These are phyloP conservation scores for Trypoxylus dichotomus DNA, from an alignment of 1,140 invertebrate genomes.

Conservation along the genomic window DNA sequence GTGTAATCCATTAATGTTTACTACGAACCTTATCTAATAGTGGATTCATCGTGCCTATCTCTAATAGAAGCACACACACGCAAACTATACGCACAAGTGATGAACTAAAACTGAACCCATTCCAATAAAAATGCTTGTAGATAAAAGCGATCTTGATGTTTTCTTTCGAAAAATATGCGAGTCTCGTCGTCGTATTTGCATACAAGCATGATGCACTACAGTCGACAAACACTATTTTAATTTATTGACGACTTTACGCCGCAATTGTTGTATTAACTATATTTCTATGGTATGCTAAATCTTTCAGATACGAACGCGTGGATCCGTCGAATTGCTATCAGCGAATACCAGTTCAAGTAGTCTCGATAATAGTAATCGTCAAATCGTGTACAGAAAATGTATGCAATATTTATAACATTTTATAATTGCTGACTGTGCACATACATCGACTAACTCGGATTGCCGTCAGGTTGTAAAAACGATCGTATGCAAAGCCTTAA, in stretches of 20 bases:
- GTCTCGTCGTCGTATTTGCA: no score
- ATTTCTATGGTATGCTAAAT: no score
- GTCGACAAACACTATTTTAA: no score
- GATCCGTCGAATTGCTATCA: background rate
- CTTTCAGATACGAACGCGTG: no score
- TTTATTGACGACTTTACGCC: no score
- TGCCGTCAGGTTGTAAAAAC: no score
- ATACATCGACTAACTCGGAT: background rate
- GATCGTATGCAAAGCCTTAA: no score
- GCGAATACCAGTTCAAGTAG: background rate
- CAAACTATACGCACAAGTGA: background rate
- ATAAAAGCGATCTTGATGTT: background rate
- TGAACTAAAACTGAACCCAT: constrained; percentile 14
- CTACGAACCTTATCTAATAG: constrained; percentile 27
- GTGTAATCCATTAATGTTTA: no score
- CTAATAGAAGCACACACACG: constrained; percentile 13
- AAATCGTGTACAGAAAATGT: background rate
- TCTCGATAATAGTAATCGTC: background rate
- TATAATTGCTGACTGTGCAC: background rate
- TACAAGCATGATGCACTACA: no score
- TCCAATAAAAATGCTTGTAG: background rate
- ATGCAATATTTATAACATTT: background rate
- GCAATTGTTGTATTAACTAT: no score
- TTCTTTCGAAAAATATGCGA: background rate
- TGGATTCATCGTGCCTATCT: constrained; percentile 13